phyloP scores from a whole-genome alignment of 2,888 invertebrate species.

The Noctua janthina region DNA sequence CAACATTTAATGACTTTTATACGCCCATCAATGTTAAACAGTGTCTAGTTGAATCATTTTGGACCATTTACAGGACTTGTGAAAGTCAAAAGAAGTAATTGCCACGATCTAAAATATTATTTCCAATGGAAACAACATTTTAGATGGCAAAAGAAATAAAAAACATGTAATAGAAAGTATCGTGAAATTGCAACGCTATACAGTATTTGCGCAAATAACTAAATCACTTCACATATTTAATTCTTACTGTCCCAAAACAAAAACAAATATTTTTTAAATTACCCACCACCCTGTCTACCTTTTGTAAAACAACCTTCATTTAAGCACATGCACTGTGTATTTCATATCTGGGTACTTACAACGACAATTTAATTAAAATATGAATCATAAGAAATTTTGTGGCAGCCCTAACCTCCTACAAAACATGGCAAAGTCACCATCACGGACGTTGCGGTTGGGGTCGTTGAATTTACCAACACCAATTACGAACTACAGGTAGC shows the following conservation, averaged over 20 bases:
- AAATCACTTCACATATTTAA: slow-evolving; percentile 32
- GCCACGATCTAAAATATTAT: slow-evolving; percentile 28
- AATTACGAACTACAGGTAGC: slow-evolving; percentile 32
- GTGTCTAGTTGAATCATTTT: slow-evolving; percentile 29
- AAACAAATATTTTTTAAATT: slow-evolving; percentile 11
- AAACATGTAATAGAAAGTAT: slow-evolving; percentile 26
- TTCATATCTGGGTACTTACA: slow-evolving; percentile 8
- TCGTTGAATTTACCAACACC: slow-evolving; percentile 36
- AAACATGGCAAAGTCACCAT: slow-evolving; percentile 36
- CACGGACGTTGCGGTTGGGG: slow-evolving; percentile 22
- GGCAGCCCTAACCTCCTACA: slow-evolving; percentile 26
- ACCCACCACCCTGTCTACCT: slow-evolving; percentile 13
- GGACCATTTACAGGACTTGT: slow-evolving; percentile 24
- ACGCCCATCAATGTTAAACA: slow-evolving; percentile 15
- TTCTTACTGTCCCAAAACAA: slow-evolving; percentile 14
- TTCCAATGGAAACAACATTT: slow-evolving; percentile 9
- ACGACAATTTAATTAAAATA: slow-evolving; percentile 13
- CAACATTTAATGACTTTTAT: slow-evolving; percentile 5
- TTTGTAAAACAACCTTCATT: slow-evolving; percentile 29
- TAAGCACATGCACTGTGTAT: slow-evolving; percentile 29
- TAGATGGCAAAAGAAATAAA: not conserved
- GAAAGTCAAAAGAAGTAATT: slow-evolving; percentile 32
- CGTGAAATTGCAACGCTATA: slow-evolving; percentile 32
- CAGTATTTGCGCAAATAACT: slow-evolving; percentile 34
- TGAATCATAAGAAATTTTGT: slow-evolving; percentile 11